These are phyloP conservation scores for Eucera pruinosa DNA, from an alignment of 2,888 invertebrate genomes.

Conservation along the genomic window DNA sequence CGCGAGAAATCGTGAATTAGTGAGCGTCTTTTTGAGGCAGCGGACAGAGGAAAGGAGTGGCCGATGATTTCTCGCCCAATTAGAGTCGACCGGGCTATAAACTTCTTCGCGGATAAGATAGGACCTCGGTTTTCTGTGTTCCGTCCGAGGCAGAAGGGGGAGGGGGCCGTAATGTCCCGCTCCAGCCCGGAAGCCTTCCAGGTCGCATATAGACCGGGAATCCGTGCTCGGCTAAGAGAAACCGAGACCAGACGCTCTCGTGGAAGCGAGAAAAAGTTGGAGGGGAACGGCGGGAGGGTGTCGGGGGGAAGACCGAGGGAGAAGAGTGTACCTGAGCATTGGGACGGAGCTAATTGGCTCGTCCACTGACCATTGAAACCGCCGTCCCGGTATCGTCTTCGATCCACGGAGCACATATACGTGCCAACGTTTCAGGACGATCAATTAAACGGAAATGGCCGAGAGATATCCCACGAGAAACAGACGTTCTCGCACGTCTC, in stretches of 20 bases:
- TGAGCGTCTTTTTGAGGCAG: constrained; percentile 76
- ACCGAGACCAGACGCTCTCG: constrained; percentile 17
- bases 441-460: constrained; percentile 79
- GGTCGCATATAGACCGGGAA: constrained; percentile 73
- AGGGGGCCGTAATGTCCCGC: constrained; percentile 70
- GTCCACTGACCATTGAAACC: constrained; percentile 79
- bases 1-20: constrained; percentile 81
- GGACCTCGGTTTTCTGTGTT: constrained; percentile 78
- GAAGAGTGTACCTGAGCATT: constrained; percentile 77
- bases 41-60: constrained; percentile 82
- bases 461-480: constrained; percentile 75
- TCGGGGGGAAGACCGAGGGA: constrained; percentile 49
- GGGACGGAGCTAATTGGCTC: constrained; percentile 82
- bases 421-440: constrained; percentile 76
- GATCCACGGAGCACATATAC: constrained; percentile 74
- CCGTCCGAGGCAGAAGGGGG: constrained; percentile 56
- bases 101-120: constrained; percentile 83
- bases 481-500: constrained; percentile 77
- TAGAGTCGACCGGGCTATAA: constrained; percentile 84
- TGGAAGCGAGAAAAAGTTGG: constrained; percentile 19
- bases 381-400: constrained; percentile 70
- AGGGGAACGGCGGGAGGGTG: constrained; percentile 24
- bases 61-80: constrained; percentile 84
- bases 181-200: constrained; percentile 78
- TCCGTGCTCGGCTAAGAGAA: constrained; percentile 39